These are phyloP conservation scores for Morus bassanus DNA, from an alignment of 2,797 vertebrate species.

Conservation along the genomic window DNA sequence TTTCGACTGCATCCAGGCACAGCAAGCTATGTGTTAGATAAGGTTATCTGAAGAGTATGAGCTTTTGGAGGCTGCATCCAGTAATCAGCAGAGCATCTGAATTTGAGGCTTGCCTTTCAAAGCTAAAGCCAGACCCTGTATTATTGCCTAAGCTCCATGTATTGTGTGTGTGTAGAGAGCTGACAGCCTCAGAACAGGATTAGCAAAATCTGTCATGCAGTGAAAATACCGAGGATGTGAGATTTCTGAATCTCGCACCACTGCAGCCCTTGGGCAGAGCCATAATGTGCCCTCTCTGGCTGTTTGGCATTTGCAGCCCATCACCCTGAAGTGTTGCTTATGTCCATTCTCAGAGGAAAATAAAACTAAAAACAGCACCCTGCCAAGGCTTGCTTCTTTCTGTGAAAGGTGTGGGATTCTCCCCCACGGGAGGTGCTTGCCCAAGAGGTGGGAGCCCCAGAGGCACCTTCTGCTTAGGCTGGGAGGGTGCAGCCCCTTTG, in stretches of 20 bases:
- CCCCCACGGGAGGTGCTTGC: accelerated
- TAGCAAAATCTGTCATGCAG: neutral
- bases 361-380: neutral
- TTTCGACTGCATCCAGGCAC: neutral
- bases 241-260: neutral
- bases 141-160: neutral
- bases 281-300: neutral
- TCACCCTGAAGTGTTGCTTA: accelerated
- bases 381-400: neutral
- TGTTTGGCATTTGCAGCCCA: accelerated
- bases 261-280: neutral
- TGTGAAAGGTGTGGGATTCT: neutral
- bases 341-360: neutral
- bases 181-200: conserved; percentile 3
- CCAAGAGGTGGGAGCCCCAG: neutral
- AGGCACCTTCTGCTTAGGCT: neutral
- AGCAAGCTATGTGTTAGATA: accelerated
- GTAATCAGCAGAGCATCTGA: neutral
- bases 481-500: accelerated
- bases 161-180: neutral
- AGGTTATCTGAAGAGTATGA: neutral
- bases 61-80: neutral
- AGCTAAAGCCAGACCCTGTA: neutral
- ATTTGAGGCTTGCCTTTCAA: neutral
- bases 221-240: neutral